A percentile compares a stretch with the other conserved stretches of the same genome.
Evolutionary conservation across 1,140 invertebrate genomes (phyloP).

Genomic region (Drosophila lacertosa): DNA sequence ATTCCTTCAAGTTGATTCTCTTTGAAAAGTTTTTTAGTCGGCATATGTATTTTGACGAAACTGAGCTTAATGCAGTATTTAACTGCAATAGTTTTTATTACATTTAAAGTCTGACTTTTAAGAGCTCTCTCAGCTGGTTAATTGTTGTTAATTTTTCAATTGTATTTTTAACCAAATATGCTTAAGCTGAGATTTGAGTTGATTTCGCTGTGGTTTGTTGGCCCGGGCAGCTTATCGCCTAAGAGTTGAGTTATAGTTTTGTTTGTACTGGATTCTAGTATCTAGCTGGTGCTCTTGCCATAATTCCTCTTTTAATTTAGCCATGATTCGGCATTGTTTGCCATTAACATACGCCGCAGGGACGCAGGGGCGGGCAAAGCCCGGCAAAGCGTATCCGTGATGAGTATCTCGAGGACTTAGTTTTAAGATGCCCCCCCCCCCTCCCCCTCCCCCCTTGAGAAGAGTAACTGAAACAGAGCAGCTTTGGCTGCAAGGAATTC

Average conservation of each 20-base stretch:
- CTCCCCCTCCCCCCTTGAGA: neutral
- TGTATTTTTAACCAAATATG: neutral
- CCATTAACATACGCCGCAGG: constrained; percentile 1
- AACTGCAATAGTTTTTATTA: too few species aligned
- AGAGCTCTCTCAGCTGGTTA: too few species aligned
- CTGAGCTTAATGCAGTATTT: too few species aligned
- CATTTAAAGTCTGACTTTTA: too few species aligned
- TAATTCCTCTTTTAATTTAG: constrained; percentile 23
- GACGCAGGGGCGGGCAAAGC: neutral
- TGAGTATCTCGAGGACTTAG: constrained; percentile 40
- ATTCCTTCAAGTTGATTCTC: too few species aligned
- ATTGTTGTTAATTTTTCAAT: too few species aligned
- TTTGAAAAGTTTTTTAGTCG: too few species aligned
- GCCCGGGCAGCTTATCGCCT: neutral
- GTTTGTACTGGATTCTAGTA: constrained; percentile 3
- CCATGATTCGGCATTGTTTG: constrained; percentile 20
- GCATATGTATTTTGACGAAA: too few species aligned
- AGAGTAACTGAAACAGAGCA: constrained; percentile 20
- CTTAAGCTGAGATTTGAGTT: neutral
- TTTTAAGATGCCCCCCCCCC: constrained; percentile 24
- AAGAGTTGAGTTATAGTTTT: constrained; percentile 4
- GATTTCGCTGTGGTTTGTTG: neutral
- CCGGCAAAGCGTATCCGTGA: constrained; percentile 24
- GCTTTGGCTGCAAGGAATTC: constrained; percentile 36
- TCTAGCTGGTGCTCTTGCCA: neutral